phyloP scores from a whole-genome alignment of 2,888 invertebrate species.

The Omphaloscelis lunosa region DNA sequence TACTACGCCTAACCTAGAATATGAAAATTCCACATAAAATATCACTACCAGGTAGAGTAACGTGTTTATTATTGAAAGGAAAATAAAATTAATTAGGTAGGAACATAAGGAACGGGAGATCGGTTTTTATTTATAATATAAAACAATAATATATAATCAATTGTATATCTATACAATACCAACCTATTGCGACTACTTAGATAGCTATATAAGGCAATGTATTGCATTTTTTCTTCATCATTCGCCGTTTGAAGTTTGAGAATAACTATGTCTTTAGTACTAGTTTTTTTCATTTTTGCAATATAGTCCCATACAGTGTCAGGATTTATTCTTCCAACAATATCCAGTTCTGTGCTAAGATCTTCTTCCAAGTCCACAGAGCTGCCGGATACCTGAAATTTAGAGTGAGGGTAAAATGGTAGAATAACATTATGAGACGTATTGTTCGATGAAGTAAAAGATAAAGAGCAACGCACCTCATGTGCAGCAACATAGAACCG shows the following conservation, averaged over 20 bases:
- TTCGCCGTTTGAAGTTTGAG: constrained; percentile 95
- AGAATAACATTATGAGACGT: not conserved
- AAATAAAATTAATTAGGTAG: constrained; percentile 40
- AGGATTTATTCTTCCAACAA: constrained; percentile 97
- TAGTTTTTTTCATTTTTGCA: constrained; percentile 96
- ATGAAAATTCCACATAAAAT: constrained; percentile 39
- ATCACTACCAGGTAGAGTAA: constrained; percentile 6
- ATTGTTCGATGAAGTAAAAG: not conserved
- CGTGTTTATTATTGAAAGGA: constrained; percentile 15
- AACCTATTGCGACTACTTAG: constrained; percentile 94
- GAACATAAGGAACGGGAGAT: constrained; percentile 46
- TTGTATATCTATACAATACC: constrained; percentile 64
- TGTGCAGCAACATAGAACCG: constrained; percentile 96
- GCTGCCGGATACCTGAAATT: constrained; percentile 90
- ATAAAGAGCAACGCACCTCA: constrained; percentile 88
- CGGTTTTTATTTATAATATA: constrained; percentile 61
- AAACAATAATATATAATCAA: constrained; percentile 22
- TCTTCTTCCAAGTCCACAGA: constrained; percentile 93
- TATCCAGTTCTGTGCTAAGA: constrained; percentile 94
- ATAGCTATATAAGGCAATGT: constrained; percentile 96
- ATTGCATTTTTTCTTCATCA: constrained; percentile 96
- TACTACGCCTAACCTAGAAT: constrained; percentile 94
- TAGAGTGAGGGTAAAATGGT: constrained; percentile 12
- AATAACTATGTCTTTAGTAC: constrained; percentile 96
- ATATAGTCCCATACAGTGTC: constrained; percentile 98